Evolutionary conservation across 1,140 invertebrate genomes (phyloP).

Genomic region (Melitaea cinxia): DNA sequence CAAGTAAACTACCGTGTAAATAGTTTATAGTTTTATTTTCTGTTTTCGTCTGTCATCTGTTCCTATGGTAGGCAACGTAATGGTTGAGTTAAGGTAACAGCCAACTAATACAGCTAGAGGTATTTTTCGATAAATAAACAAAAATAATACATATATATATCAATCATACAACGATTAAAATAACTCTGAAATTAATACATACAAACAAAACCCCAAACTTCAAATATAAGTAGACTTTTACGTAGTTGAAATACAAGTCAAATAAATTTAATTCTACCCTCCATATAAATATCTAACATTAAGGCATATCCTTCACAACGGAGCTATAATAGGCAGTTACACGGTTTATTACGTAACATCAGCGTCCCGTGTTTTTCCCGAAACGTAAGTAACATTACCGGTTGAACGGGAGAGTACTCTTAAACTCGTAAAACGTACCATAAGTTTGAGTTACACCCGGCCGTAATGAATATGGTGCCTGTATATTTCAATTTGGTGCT

Average conservation of each 20-base stretch:
- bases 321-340: slow-evolving; percentile 23
- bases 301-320: background rate
- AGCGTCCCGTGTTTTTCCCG: slow-evolving; percentile 28
- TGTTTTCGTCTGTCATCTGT: too few relatives aligned
- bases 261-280: background rate
- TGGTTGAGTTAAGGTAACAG: too few relatives aligned
- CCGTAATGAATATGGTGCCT: slow-evolving; percentile 66
- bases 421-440: slow-evolving; percentile 62
- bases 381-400: slow-evolving; percentile 41
- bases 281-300: background rate
- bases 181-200: too few relatives aligned
- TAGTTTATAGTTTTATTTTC: too few relatives aligned
- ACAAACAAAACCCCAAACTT: too few relatives aligned
- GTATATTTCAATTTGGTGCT: slow-evolving; percentile 67
- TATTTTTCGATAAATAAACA: too few relatives aligned
- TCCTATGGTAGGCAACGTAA: too few relatives aligned
- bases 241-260: background rate
- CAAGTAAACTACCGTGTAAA: too few relatives aligned
- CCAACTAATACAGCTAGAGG: too few relatives aligned
- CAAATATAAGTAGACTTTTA: too few relatives aligned
- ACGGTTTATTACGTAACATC: slow-evolving; percentile 23
- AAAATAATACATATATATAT: too few relatives aligned
- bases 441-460: slow-evolving; percentile 65
- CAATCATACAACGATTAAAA: too few relatives aligned
- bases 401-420: slow-evolving; percentile 51